Base-by-base conservation (phyloP, 2,797 vertebrate genomes). In the Florisuga fusca region DNA sequence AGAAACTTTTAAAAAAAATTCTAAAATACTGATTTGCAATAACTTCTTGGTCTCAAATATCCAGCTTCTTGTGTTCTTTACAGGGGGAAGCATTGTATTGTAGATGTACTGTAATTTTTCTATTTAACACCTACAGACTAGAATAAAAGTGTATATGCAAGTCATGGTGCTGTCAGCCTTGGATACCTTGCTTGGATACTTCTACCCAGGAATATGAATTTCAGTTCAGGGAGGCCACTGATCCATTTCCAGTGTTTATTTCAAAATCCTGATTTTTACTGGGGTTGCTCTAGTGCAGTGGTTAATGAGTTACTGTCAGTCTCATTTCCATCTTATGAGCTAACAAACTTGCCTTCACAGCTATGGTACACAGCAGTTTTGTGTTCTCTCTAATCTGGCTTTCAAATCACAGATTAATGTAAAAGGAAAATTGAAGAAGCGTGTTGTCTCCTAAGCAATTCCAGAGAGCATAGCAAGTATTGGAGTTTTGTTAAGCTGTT, bases 401-500 rank as follows among this genome's bases (percentile, higher is more conserved):
- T 85, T 91, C 86, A 45, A 68, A 41, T 76, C 27, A 21, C 9
- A n/a, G 55, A 27, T 81, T 90, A 89, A 95, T 88, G 83, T 33
- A 69, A 64, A 93, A 79, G 71, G 10, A 62, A 79, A 62, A 68
- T 4, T 76, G 46, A 62, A 69, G 51, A 61, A 55, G 38, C 71
- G 33, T 19, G 29, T 48, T 55, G 33, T 45, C 51, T 87, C 27
- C 50, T 62, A 71, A 69, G 55, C 53, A 88, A 25, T 61, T 90
- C 50, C 45, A 57, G 59, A 88, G 41, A 79, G 27, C 16, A 16
- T 7, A 63, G 45, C 29, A 82, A 63, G 9, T 50, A 73, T 4
- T 59, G 41, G 72, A 84, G 53, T 69, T 82, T 46, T 83, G 20
- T 89, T 90, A 79, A 71, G 11, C n/a, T 93, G 38, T 76, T 58